Percentiles rank a stretch among this genome's conserved stretches.
These are phyloP conservation scores for Gymnoscopelus microlampas DNA, from an alignment of 2,797 vertebrate genomes.

Conservation along the genomic window DNA sequence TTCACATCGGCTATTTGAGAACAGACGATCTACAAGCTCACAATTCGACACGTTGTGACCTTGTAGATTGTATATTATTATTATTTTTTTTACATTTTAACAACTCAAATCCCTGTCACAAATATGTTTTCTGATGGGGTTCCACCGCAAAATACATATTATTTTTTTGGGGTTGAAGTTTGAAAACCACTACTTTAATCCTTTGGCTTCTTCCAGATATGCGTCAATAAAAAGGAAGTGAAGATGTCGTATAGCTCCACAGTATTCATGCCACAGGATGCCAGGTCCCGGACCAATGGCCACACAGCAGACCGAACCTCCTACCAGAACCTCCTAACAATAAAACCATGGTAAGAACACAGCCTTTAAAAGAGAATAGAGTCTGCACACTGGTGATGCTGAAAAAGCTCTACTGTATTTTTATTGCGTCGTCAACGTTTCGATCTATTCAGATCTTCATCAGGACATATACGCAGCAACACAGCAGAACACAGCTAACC, in stretches of 20 bases:
- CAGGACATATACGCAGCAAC: background rate
- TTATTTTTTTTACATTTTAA: no score
- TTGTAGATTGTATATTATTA: no score
- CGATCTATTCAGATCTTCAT: no score
- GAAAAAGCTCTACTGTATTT: background rate
- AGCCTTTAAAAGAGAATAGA: background rate
- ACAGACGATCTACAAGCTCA: no score
- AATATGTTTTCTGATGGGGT: no score
- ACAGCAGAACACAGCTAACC: no score
- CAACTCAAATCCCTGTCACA: no score
- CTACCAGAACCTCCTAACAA: slow-evolving; percentile 56
- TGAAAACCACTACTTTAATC: slow-evolving; percentile 6
- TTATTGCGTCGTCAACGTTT: no score
- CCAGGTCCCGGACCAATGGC: slow-evolving; percentile 38
- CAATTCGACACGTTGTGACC: no score
- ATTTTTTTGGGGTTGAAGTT: background rate
- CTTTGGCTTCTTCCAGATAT: slow-evolving; percentile 42
- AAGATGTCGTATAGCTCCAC: slow-evolving; percentile 66
- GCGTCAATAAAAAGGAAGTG: slow-evolving; percentile 47
- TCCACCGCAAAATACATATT: no score
- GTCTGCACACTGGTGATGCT: no score
- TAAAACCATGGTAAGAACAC: slow-evolving; percentile 54
- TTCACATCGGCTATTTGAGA: no score
- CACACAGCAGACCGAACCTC: slow-evolving; percentile 55
- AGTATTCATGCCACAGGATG: slow-evolving; percentile 66